These are phyloP conservation scores for Zaprionus bogoriensis DNA, from an alignment of 2,888 invertebrate genomes.

Conservation along the genomic window DNA sequence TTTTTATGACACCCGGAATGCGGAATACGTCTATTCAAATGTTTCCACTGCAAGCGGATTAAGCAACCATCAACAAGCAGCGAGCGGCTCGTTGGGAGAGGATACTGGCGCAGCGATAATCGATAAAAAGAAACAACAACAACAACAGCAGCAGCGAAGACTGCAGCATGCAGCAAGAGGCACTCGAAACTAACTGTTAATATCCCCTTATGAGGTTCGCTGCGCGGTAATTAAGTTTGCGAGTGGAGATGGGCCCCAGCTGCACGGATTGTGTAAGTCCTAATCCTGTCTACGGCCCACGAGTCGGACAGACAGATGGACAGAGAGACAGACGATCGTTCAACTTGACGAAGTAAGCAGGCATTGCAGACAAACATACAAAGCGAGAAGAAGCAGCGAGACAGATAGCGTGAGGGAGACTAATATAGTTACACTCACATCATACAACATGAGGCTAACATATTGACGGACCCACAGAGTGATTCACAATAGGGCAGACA, in stretches of 20 bases:
- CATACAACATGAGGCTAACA: too few species aligned
- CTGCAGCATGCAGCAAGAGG: background rate
- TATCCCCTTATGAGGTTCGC: background rate
- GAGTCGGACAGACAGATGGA: slow-evolving; percentile 14
- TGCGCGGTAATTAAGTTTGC: slow-evolving; percentile 19
- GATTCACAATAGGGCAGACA: too few species aligned
- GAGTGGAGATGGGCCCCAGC: slow-evolving; percentile 22
- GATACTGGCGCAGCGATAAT: slow-evolving; percentile 10
- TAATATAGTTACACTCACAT: too few species aligned
- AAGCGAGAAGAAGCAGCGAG: background rate
- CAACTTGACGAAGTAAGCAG: too few species aligned
- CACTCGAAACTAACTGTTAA: slow-evolving; percentile 4
- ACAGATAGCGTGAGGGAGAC: slow-evolving; percentile 14
- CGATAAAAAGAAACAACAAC: background rate
- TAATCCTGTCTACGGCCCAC: slow-evolving; percentile 55
- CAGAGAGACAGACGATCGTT: background rate
- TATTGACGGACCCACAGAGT: too few species aligned
- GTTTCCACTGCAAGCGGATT: slow-evolving; percentile 14
- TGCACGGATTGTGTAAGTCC: slow-evolving; percentile 41
- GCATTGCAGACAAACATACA: too few species aligned
- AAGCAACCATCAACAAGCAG: slow-evolving; percentile 3
- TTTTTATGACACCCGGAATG: slow-evolving; percentile 28
- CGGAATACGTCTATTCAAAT: slow-evolving; percentile 37
- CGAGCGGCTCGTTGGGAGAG: background rate
- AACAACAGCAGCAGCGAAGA: background rate